A percentile compares a stretch with the other conserved stretches of the same genome.
Conservation (phyloP, 2,113 vertebrate species). For the Rhadina sibilatrix region DNA sequence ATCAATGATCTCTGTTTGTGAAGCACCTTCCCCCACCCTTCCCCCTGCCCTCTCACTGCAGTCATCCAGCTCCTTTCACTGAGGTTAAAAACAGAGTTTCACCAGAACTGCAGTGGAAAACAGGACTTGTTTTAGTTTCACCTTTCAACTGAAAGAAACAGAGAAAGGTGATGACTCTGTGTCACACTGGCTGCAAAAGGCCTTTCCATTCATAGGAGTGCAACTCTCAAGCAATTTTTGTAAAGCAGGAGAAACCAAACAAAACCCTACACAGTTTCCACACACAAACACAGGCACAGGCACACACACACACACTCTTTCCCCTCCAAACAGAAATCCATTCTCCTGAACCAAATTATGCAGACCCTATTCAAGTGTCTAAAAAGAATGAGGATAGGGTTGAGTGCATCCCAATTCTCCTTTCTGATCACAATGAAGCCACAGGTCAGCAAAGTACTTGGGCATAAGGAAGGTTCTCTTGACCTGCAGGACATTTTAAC, state of each 20-base stretch:
- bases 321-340: neutral
- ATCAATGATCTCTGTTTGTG: neutral
- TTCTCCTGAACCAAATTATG: neutral
- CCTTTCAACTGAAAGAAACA: neutral
- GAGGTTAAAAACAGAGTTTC: neutral
- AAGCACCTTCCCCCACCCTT: neutral
- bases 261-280: neutral
- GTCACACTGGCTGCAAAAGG: neutral
- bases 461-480: slow-evolving; percentile 3
- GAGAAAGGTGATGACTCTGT: neutral
- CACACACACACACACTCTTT: neutral
- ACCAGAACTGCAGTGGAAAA: neutral
- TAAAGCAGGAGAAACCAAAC: slow-evolving; percentile 15
- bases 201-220: neutral
- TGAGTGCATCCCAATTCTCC: neutral
- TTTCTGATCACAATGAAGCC: neutral
- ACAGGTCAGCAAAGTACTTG: slow-evolving; percentile 10
- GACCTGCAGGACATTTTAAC: slow-evolving; percentile 9
- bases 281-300: neutral
- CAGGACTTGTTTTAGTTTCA: neutral
- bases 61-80: neutral
- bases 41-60: neutral
- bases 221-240: neutral
- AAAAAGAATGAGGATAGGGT: neutral
- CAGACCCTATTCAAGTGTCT: slow-evolving; percentile 14